Conservation (phyloP, 2,797 vertebrate genomes). For the Eidolon dupreanum region DNA sequence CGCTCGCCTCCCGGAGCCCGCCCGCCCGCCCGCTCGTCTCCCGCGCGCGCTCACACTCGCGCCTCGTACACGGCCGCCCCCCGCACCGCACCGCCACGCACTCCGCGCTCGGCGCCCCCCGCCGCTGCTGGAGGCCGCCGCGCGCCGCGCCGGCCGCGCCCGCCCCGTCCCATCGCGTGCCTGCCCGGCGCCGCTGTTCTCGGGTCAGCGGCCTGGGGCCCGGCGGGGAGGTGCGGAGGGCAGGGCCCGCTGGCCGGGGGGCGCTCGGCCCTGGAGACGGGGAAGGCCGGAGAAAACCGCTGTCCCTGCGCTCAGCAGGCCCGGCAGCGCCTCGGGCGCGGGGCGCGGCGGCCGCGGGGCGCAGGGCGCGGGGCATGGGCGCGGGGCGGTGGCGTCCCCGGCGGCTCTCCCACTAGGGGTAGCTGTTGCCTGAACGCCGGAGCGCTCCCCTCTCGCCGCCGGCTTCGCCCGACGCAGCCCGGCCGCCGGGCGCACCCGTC, state of each 20-base stretch:
- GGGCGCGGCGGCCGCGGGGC: conserved; percentile 54
- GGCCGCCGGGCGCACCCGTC: conserved; percentile 70
- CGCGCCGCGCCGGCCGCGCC: conserved; percentile 52
- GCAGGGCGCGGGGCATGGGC: conserved; percentile 57
- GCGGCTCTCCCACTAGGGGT: conserved; percentile 84
- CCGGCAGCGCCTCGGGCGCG: not conserved
- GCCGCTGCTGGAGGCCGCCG: conserved; percentile 37
- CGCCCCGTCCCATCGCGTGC: conserved; percentile 66
- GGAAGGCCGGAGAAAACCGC: not conserved
- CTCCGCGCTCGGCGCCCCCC: conserved; percentile 64
- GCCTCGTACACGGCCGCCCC: conserved; percentile 75
- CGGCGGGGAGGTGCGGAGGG: conserved; percentile 33
- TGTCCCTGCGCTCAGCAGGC: not conserved
- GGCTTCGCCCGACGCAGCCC: conserved; percentile 43
- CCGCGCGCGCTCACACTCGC: conserved; percentile 78
- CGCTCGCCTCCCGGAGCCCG: conserved; percentile 71
- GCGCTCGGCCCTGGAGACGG: not conserved
- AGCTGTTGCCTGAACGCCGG: conserved; percentile 86
- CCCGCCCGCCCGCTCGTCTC: conserved; percentile 65
- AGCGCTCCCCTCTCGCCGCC: conserved; percentile 57
- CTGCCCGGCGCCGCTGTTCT: not conserved
- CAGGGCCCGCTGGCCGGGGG: not conserved
- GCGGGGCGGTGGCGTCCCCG: conserved; percentile 70
- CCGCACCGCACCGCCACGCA: conserved; percentile 75
- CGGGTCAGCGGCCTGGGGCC: conserved; percentile 56